Evolutionary conservation across 2,113 vertebrate genomes (phyloP), one percentile per base, ranked within the genome.

Genomic region (Delphinapterus leucas): DNA sequence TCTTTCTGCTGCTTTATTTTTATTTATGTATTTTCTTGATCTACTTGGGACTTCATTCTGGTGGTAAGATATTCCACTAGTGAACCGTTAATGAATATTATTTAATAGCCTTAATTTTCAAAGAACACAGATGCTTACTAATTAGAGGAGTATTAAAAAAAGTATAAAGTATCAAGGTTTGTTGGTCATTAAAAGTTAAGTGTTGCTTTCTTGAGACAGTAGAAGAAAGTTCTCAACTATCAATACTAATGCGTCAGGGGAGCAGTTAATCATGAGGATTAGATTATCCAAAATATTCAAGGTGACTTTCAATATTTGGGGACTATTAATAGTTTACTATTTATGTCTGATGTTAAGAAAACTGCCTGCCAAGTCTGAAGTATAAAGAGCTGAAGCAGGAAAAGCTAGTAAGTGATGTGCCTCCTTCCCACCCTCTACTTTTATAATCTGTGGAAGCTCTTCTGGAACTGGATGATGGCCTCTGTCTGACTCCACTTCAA

Each of bases 91-190:
- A 80, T 79, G 13, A 79, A 9, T 96, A 61, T 77, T 85, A 84
- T 33, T 79, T 63, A 74, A 83, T n/a, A 88, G 2, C 20, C 6
- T 74, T 92, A 55, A 83, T 84, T 97, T 95, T 88, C n/a, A 88
- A 95, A 53, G 44, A 93, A 60, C 76, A 53, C 28, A 92, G 26
- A 61, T 70, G 25, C 15, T 84, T 71, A 68, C 23, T 61, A 49
- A n/a, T 83, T 96, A 93, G 4, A 65, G 20, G 79, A 79, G 10
- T 94, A 31, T 23, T 23, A 91, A 70, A 58, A 18, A 18, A 84
- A 41, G 31, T 44, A 25, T 8, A 71, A 74, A 71, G 9, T 86
- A 21, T 25, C 36, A 68, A 93, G 61, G 11, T 31, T 47, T 73
- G 26, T 85, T 68, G 31, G 15, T 61, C 63, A 55, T 25, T 95